phyloP scores from a whole-genome alignment of 2,888 invertebrate species.

The Patella pellucida region DNA sequence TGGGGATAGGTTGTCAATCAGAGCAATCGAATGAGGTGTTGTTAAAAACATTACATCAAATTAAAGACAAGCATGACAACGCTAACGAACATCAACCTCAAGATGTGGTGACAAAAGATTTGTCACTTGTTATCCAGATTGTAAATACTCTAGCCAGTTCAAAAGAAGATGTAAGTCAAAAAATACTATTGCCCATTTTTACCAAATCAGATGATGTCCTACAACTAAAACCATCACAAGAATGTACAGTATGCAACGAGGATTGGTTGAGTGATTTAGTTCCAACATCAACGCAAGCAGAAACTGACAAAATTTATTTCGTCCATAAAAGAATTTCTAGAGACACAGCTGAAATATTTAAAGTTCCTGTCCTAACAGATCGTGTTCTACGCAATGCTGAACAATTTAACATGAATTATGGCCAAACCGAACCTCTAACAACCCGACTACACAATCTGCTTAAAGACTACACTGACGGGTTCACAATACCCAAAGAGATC shows the following conservation, averaged over 20 bases:
- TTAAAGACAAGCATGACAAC: conserved; percentile 4
- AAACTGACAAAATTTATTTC: conserved; percentile 32
- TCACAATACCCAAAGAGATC: conserved; percentile 62
- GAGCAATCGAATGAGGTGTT: conserved; percentile 13
- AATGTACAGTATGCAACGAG: conserved; percentile 25
- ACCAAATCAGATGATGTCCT: background rate
- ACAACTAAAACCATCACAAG: conserved; percentile 18
- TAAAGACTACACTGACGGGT: conserved; percentile 60
- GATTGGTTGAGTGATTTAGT: background rate
- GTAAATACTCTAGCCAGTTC: background rate
- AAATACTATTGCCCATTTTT: conserved; percentile 19
- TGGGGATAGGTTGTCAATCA: conserved; percentile 1
- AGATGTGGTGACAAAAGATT: conserved; percentile 8
- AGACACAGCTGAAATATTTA: conserved; percentile 42
- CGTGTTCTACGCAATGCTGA: conserved; percentile 43
- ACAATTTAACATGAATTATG: conserved; percentile 41
- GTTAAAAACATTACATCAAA: conserved; percentile 15
- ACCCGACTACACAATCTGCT: conserved; percentile 48
- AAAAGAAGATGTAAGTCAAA: background rate
- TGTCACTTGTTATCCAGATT: conserved; percentile 11
- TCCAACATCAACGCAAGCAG: background rate
- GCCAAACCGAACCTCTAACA: conserved; percentile 59
- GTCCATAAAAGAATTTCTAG: conserved; percentile 43
- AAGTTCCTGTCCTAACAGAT: conserved; percentile 47
- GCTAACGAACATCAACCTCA: background rate